Percentiles rank a stretch among this genome's conserved stretches.
phyloP scores from a whole-genome alignment of 2,797 vertebrate genomes.

The Perodicticus potto region DNA sequence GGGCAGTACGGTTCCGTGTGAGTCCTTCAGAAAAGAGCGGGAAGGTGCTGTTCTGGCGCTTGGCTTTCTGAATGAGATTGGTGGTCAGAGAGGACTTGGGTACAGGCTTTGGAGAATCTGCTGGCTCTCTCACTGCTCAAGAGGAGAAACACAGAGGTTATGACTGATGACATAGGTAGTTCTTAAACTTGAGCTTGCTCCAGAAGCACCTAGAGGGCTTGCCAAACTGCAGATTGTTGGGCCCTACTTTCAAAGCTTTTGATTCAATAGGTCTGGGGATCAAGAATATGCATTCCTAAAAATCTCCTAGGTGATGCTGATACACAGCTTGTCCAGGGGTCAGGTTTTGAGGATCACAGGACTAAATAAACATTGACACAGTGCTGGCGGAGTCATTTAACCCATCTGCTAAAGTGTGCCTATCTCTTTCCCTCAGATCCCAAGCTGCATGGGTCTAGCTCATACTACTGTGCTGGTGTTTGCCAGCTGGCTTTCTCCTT shows the following conservation, averaged over 20 bases:
- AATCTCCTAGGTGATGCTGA: not conserved
- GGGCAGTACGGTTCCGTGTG: slow-evolving; percentile 71
- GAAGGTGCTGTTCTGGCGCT: slow-evolving; percentile 84
- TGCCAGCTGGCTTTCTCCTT: not conserved
- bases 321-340: not conserved
- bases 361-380: not conserved
- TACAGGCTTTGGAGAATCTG: slow-evolving; percentile 71
- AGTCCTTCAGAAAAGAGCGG: slow-evolving; percentile 85
- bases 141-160: slow-evolving; percentile 55
- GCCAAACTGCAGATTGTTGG: not conserved
- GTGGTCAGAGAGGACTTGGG: slow-evolving; percentile 68
- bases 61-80: slow-evolving; percentile 85
- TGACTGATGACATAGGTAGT: not conserved
- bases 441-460: not conserved
- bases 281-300: not conserved
- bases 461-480: not conserved
- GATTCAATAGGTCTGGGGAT: no score
- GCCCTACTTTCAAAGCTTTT: not conserved
- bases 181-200: not conserved
- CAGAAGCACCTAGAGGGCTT: not conserved
- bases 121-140: slow-evolving; percentile 75
- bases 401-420: not conserved
- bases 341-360: not conserved
- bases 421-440: not conserved
- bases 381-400: not conserved